A percentile compares a stretch with the other conserved stretches of the same genome.
Evolutionary conservation across 2,113 vertebrate species (phyloP).

Genomic region (Cyanistes caeruleus): DNA sequence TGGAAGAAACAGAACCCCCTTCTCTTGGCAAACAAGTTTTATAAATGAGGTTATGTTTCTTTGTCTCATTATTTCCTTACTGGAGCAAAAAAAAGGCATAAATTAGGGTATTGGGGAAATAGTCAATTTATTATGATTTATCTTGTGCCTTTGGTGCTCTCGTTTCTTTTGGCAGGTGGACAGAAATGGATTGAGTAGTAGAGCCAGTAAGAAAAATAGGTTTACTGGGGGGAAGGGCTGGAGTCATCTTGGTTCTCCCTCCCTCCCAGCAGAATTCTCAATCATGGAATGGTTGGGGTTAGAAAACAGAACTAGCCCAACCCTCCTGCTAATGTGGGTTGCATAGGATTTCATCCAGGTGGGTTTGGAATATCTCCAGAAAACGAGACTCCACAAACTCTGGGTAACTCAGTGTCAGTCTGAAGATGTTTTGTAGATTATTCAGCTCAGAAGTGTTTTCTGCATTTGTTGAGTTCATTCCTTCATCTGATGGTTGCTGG

Average conservation of each 20-base stretch:
- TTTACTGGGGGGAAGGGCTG: neutral
- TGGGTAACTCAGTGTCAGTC: neutral
- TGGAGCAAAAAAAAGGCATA: neutral
- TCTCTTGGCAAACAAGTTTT: neutral
- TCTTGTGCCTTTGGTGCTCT: neutral
- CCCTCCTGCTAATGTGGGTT: neutral
- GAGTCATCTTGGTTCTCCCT: neutral
- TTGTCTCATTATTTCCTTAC: slow-evolving; percentile 49
- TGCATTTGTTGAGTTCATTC: neutral
- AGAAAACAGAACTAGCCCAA: neutral
- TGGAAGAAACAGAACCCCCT: neutral
- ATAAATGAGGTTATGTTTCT: slow-evolving; percentile 16
- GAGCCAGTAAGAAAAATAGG: neutral
- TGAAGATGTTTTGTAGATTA: neutral
- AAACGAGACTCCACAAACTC: neutral
- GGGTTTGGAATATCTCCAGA: neutral
- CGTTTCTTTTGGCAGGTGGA: neutral
- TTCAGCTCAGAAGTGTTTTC: neutral
- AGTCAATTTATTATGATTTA: slow-evolving; percentile 9
- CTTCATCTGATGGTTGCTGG: neutral
- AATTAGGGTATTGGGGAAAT: neutral
- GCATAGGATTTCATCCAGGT: neutral
- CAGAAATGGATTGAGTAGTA: neutral
- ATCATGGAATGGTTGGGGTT: neutral
- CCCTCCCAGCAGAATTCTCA: neutral